Conservation (phyloP, 1,140 invertebrate species). For the Papilio helenus region DNA sequence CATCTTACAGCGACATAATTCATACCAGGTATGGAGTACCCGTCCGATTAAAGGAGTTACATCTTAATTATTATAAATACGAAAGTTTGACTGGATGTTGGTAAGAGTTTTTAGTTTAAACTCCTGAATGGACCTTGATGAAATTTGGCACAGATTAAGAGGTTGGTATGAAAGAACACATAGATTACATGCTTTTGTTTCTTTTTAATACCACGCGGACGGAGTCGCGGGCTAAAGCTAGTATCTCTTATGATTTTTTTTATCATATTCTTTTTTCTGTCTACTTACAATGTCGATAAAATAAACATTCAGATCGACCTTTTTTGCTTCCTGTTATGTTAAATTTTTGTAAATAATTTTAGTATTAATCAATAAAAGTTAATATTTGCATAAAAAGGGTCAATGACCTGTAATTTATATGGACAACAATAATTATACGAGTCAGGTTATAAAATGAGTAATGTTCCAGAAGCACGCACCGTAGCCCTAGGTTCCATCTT, state of each 20-base stretch:
- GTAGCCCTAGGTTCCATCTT: slow-evolving; percentile 7
- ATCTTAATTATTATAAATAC: too few species aligned
- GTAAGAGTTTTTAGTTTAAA: too few species aligned
- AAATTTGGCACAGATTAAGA: too few species aligned
- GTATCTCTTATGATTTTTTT: not conserved
- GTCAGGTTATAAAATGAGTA: slow-evolving; percentile 20
- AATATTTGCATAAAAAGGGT: not conserved
- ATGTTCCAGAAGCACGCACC: slow-evolving; percentile 23
- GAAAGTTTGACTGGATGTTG: too few species aligned
- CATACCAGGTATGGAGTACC: not conserved
- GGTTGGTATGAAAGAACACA: too few species aligned
- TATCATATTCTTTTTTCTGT: too few species aligned
- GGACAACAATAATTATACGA: slow-evolving; percentile 34
- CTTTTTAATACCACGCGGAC: too few species aligned
- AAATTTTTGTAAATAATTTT: not conserved
- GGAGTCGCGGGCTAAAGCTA: too few species aligned
- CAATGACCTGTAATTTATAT: slow-evolving; percentile 24
- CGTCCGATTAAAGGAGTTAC: too few species aligned
- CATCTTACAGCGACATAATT: not conserved
- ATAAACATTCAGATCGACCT: not conserved
- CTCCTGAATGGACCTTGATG: too few species aligned
- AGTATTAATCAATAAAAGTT: not conserved
- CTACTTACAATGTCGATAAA: not conserved
- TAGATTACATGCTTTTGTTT: too few species aligned
- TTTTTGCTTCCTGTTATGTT: not conserved